Percentiles rank a stretch among this genome's conserved stretches.
phyloP scores from a whole-genome alignment of 2,888 invertebrate species.

The Deroplatys truncata region DNA sequence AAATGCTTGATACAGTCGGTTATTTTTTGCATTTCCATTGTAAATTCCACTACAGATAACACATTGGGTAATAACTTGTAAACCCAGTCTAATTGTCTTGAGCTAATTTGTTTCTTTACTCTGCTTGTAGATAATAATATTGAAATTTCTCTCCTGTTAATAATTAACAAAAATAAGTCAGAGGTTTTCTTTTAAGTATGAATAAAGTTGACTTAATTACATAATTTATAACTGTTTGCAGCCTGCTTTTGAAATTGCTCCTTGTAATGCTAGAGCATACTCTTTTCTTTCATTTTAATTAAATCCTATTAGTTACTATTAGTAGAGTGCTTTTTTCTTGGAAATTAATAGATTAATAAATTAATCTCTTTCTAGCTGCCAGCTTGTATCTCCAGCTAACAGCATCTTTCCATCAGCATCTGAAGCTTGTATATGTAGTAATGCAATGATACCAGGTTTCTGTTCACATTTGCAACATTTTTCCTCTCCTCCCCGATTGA shows the following conservation, averaged over 20 bases:
- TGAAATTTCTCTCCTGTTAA: too few species aligned
- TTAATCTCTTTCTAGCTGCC: not conserved
- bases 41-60: too few species aligned
- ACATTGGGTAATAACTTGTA: too few species aligned
- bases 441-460: not conserved
- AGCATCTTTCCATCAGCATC: not conserved
- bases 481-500: not conserved
- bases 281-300: not conserved
- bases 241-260: not conserved
- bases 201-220: not conserved
- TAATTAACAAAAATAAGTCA: too few species aligned
- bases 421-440: not conserved
- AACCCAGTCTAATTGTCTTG: too few species aligned
- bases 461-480: not conserved
- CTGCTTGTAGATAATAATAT: too few species aligned
- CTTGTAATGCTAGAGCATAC: not conserved
- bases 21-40: too few species aligned
- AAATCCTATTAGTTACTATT: not conserved
- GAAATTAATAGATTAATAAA: not conserved
- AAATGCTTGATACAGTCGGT: too few species aligned
- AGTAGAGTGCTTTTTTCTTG: not conserved
- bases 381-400: constrained; percentile 2
- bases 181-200: not conserved
- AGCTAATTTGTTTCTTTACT: too few species aligned
- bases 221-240: not conserved